Conservation (phyloP, 2,888 invertebrate genomes). For the Cylloceria caligata region DNA sequence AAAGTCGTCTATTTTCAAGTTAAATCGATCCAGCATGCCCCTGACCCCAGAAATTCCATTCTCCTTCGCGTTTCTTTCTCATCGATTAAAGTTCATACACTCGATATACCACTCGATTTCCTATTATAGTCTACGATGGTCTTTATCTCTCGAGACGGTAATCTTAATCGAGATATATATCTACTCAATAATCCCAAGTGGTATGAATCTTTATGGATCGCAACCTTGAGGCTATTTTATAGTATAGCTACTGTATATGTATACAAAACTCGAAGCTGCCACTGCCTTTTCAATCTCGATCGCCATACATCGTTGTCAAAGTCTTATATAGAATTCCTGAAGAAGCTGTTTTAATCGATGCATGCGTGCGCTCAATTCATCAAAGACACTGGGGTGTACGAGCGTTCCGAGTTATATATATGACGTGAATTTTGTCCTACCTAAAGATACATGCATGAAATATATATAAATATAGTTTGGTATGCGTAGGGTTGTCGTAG, state of each 20-base stretch:
- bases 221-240: constrained; percentile 44
- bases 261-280: background rate
- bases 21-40: background rate
- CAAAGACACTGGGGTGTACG: background rate
- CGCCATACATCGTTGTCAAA: constrained; percentile 53
- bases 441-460: constrained; percentile 2
- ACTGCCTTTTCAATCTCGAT: constrained; percentile 39
- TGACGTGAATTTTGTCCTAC: constrained; percentile 2
- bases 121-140: constrained; percentile 37
- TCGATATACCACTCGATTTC: constrained; percentile 35
- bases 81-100: background rate
- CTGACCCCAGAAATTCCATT: background rate
- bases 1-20: background rate
- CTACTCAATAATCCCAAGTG: constrained; percentile 23
- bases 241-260: background rate
- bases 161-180: constrained; percentile 44
- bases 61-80: background rate
- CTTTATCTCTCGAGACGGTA: constrained; percentile 10
- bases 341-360: constrained; percentile 55
- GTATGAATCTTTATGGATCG: constrained; percentile 45
- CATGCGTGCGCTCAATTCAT: constrained; percentile 9
- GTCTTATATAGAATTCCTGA: constrained; percentile 57
- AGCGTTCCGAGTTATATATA: constrained; percentile 37
- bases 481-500: constrained; percentile 43
- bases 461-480: constrained; percentile 43